phyloP scores from a whole-genome alignment of 2,113 vertebrate species.

The Neofelis nebulosa region DNA sequence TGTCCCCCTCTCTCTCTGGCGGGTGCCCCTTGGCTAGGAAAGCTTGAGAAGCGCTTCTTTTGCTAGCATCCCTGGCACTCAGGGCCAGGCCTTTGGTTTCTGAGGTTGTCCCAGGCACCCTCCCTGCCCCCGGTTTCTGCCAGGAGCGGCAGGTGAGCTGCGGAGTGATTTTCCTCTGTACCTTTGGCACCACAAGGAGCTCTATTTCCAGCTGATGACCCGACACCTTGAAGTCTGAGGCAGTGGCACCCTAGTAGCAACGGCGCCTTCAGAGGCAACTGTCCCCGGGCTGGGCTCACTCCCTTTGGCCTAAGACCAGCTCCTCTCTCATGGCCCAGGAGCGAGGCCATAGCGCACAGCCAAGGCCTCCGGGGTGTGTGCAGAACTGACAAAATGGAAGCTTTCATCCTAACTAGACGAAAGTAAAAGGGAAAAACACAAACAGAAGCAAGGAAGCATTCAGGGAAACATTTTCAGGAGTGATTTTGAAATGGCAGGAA shows the following conservation, averaged over 20 bases:
- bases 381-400: not conserved
- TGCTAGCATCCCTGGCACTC: accelerated
- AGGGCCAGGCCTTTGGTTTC: not conserved
- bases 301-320: not conserved
- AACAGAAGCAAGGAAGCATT: not conserved
- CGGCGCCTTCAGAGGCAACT: not conserved
- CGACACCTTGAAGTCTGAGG: not conserved
- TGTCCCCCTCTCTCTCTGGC: not conserved
- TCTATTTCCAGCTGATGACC: not conserved
- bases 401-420: not conserved
- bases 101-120: not conserved
- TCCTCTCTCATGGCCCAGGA: not conserved
- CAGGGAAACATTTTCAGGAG: not conserved
- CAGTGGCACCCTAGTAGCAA: not conserved
- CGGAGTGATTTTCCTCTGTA: not conserved
- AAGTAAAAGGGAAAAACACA: not conserved
- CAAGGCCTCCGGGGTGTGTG: not conserved
- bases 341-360: accelerated
- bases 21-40: too few relatives aligned
- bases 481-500: not conserved
- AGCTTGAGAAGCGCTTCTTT: not conserved
- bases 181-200: not conserved
- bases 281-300: not conserved
- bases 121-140: not conserved
- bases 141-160: not conserved